Evolutionary conservation across 2,113 vertebrate genomes (phyloP), one percentile per base, ranked within the genome.

Genomic region (Amphiprion ocellaris): DNA sequence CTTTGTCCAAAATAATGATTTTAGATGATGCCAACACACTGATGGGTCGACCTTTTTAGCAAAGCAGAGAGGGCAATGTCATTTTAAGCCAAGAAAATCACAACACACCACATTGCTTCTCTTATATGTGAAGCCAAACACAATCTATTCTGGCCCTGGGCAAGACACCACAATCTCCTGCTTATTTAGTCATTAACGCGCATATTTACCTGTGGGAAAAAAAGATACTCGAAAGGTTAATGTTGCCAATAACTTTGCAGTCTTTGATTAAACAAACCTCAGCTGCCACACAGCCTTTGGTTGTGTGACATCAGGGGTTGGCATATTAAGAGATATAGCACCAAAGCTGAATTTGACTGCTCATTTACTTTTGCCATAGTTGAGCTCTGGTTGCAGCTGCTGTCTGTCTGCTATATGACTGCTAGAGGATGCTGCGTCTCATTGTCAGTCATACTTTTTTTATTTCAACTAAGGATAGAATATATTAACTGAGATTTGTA

Each of bases 161-260:
- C 80, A 54, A 72, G 87, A 82, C 82, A 86, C 79, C 74, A 87
- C 79, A 92, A 90, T 91, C 82, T 91, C 77, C 90, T 74, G 84
- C 83, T 89, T 87, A 78, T 92, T 87, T 84, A 83, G 88, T 86
- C 84, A 90, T 87, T 90, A 90, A 81, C 28, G 50, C 81, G 79
- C 63, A 89, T 87, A 82, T 90, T 88, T 90, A 90, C 85, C 87
- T 79, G 77, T 52, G 82, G 79, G 65, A 85, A 64, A 81, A 88
- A 69, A 79, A 55, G 30, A 39, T 24, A 59, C 81, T 81, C 0
- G 12, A 87, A 91, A 90, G 84, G 88, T 87, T 90, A 89, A 91
- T 86, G 78, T 77, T 83, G 62, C 76, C 76, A 87, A 85, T 89
- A 76, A 79, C 28, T 81, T 77, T 67, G 44, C 26, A 63, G 81